phyloP scores from a whole-genome alignment of 2,888 invertebrate species.

The Phortica okadai region DNA sequence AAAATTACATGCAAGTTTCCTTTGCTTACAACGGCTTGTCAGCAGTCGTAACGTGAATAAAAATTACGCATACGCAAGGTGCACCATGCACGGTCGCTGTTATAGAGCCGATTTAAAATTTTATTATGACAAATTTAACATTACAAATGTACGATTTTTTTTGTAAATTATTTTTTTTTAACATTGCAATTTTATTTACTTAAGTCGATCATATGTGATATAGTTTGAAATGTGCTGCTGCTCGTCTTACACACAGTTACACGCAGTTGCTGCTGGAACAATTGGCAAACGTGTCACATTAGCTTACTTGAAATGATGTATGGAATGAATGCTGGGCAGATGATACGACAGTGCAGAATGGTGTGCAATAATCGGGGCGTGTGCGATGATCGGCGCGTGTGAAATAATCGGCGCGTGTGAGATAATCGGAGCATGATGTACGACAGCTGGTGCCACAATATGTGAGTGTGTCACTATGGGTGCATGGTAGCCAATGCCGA shows the following conservation, averaged over 20 bases:
- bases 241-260: neutral
- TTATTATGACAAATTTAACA: neutral
- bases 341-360: slow-evolving; percentile 61
- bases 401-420: slow-evolving; percentile 58
- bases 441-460: slow-evolving; percentile 65
- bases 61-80: neutral
- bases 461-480: slow-evolving; percentile 67
- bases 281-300: neutral
- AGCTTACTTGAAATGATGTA: slow-evolving; percentile 60
- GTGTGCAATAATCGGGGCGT: slow-evolving; percentile 61
- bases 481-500: slow-evolving; percentile 71
- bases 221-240: neutral
- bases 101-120: neutral
- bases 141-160: neutral
- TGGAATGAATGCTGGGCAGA: slow-evolving; percentile 64
- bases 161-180: neutral
- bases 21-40: too few species aligned
- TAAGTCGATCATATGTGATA: neutral
- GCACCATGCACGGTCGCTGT: neutral
- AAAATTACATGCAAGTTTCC: too few species aligned
- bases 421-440: slow-evolving; percentile 66
- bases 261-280: too few species aligned
- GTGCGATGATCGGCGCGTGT: slow-evolving; percentile 62
- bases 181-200: neutral
- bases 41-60: too few species aligned